Evolutionary conservation across 64 coral and sea anemone species (phyloP).

Genomic region (Stichodactyla mertensii): DNA sequence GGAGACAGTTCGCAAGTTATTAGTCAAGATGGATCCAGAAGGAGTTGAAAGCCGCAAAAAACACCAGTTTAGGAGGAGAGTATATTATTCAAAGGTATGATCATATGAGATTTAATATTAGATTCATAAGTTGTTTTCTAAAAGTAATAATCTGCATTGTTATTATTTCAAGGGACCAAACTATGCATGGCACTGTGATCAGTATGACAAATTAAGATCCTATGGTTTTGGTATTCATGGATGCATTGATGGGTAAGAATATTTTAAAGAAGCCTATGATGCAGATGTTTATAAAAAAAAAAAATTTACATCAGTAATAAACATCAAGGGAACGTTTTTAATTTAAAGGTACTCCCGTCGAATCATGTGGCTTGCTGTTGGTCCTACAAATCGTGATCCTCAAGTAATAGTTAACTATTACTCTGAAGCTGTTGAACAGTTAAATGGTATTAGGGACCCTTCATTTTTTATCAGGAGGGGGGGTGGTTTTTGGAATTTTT

Average conservation of each 20-base stretch:
- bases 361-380: conserved; percentile 48
- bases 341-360: neutral
- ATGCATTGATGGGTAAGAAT: conserved; percentile 8
- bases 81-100: too few relatives aligned
- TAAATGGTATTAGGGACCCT: neutral
- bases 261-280: too few relatives aligned
- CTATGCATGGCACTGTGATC: conserved; percentile 41
- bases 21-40: too few relatives aligned
- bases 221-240: conserved; percentile 23
- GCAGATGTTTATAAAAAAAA: too few relatives aligned
- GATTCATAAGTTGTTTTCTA: too few relatives aligned
- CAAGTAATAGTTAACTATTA: conserved; percentile 26
- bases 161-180: neutral
- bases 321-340: too few relatives aligned
- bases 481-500: neutral
- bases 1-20: too few relatives aligned
- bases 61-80: too few relatives aligned
- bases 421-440: conserved; percentile 15
- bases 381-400: conserved; percentile 45
- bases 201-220: conserved; percentile 33
- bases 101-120: too few relatives aligned
- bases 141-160: too few relatives aligned
- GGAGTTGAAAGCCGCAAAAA: too few relatives aligned
- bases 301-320: too few relatives aligned
- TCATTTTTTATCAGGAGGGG: neutral